phyloP scores from a whole-genome alignment of 2,113 vertebrate genomes.

The Oxygymnocypris stewartii region DNA sequence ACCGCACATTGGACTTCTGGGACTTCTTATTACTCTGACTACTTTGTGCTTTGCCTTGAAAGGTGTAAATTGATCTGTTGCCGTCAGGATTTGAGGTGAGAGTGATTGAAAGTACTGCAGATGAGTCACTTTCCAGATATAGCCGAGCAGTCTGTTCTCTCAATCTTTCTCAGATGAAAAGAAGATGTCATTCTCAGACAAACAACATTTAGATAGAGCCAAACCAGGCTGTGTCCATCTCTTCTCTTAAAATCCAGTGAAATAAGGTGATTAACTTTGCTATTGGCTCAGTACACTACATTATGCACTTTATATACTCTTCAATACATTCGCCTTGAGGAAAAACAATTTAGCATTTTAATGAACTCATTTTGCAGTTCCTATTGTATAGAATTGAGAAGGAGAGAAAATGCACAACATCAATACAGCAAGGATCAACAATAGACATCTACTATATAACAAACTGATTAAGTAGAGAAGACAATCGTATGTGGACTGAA shows the following conservation, averaged over 20 bases:
- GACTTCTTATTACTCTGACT: conserved; percentile 12
- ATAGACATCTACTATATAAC: background rate
- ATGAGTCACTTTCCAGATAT: conserved; percentile 40
- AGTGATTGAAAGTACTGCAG: conserved; percentile 34
- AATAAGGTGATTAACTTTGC: background rate
- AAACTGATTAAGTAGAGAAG: background rate
- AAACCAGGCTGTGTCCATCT: background rate
- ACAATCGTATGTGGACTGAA: background rate
- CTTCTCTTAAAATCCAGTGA: background rate
- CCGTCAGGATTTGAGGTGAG: conserved; percentile 36
- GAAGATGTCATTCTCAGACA: background rate
- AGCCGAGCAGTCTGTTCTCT: background rate
- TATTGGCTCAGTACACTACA: background rate
- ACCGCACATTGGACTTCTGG: conserved; percentile 1
- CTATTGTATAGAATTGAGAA: background rate
- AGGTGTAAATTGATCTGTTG: conserved; percentile 40
- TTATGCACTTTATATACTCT: background rate
- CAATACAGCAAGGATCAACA: background rate
- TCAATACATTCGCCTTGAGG: background rate
- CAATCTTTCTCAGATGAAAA: background rate
- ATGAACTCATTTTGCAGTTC: background rate
- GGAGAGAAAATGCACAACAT: background rate
- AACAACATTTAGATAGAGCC: background rate
- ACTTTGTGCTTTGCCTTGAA: conserved; percentile 13
- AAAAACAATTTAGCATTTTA: background rate